These are phyloP conservation scores for Anadara kagoshimensis DNA, from an alignment of 1,140 invertebrate genomes.

Conservation along the genomic window DNA sequence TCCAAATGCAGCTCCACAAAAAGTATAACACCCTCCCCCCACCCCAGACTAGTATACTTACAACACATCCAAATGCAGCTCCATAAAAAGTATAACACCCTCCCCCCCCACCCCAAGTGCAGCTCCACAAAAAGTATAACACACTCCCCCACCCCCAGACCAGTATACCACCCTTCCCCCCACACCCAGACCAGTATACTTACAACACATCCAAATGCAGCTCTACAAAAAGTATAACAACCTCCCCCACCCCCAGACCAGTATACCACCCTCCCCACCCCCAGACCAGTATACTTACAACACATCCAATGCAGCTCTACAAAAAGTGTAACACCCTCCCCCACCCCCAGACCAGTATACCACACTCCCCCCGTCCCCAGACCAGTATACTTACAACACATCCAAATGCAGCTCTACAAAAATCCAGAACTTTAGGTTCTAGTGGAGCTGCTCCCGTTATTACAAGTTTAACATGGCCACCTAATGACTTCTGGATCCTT, in stretches of 20 bases:
- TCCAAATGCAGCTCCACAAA: background rate
- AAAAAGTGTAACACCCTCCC: background rate
- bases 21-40: background rate
- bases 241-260: too few relatives aligned
- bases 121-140: background rate
- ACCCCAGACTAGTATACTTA: too few relatives aligned
- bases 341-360: too few relatives aligned
- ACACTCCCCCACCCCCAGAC: too few relatives aligned
- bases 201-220: too few relatives aligned
- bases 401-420: conserved; percentile 94
- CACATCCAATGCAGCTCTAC: background rate
- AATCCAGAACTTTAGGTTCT: conserved; percentile 93
- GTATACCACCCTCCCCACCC: too few relatives aligned
- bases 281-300: conserved; percentile 71
- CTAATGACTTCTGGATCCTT: conserved; percentile 92
- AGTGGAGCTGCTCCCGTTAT: conserved; percentile 95
- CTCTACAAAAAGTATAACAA: too few relatives aligned
- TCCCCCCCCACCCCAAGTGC: background rate
- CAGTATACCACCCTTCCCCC: too few relatives aligned
- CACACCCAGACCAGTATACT: too few relatives aligned
- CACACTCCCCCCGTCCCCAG: too few relatives aligned
- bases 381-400: conserved; percentile 81
- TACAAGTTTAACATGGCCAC: conserved; percentile 93
- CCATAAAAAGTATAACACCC: too few relatives aligned
- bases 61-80: too few relatives aligned